phyloP scores from a whole-genome alignment of 2,113 vertebrate species.

The Edolisoma coerulescens region DNA sequence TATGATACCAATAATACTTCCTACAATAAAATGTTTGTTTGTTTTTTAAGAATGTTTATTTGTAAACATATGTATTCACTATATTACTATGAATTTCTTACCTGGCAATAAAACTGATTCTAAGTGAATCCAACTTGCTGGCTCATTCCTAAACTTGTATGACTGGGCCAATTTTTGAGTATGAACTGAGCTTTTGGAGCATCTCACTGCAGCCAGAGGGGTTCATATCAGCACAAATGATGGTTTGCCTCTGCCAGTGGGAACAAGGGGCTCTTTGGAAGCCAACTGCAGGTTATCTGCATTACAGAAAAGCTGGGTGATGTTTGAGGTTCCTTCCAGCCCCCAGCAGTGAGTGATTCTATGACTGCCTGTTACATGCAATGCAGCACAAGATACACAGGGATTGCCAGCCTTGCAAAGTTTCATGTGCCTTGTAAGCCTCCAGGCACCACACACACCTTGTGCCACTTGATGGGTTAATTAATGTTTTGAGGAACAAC shows the following conservation, averaged over 20 bases:
- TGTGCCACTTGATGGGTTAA: not conserved
- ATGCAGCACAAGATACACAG: not conserved
- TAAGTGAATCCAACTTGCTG: conserved; percentile 68
- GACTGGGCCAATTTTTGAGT: not conserved
- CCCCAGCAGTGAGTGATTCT: too few relatives aligned
- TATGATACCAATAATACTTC: conserved; percentile 87
- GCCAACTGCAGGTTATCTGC: not conserved
- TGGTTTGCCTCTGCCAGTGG: not conserved
- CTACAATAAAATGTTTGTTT: conserved; percentile 85
- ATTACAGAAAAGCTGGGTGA: not conserved
- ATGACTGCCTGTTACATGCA: not conserved
- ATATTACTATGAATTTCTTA: conserved; percentile 98
- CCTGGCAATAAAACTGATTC: conserved; percentile 94
- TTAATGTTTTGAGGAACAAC: not conserved
- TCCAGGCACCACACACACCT: not conserved
- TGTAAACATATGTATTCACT: conserved; percentile 95
- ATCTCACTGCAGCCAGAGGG: not conserved
- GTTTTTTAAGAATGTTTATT: conserved; percentile 89
- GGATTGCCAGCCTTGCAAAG: not conserved
- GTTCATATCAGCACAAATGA: not conserved
- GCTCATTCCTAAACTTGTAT: not conserved
- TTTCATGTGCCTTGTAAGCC: not conserved
- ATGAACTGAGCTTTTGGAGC: not conserved
- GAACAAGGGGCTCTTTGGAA: not conserved
- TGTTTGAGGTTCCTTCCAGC: not conserved